Percentiles rank a stretch among this genome's conserved stretches.
Conservation (phyloP, 2,113 vertebrate genomes). For the Sorex fumeus region DNA sequence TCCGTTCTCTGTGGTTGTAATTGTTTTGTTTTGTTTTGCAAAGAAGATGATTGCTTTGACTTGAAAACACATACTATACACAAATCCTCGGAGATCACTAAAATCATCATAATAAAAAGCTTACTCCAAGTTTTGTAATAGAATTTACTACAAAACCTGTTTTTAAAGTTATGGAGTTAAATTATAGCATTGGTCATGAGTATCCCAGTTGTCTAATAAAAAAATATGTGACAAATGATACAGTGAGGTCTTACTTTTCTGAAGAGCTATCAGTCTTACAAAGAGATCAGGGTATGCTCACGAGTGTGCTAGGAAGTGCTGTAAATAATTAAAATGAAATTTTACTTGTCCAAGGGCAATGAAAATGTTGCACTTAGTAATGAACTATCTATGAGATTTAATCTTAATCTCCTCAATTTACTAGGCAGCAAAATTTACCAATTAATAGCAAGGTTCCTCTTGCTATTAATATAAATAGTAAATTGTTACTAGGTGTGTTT, state of each 20-base stretch:
- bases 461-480: constrained; percentile 73
- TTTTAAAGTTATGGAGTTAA: constrained; percentile 13
- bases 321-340: constrained; percentile 46
- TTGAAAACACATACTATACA: too few relatives aligned
- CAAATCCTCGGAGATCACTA: too few relatives aligned
- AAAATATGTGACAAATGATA: neutral
- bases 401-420: constrained; percentile 41
- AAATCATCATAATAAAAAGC: too few relatives aligned
- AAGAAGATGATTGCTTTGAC: too few relatives aligned
- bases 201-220: neutral
- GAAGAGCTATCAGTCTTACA: neutral
- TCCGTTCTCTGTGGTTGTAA: too few relatives aligned
- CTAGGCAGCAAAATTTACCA: constrained; percentile 87
- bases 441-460: constrained; percentile 83
- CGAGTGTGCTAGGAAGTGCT: neutral
- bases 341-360: neutral
- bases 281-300: neutral
- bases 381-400: constrained; percentile 5
- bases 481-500: neutral
- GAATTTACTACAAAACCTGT: neutral
- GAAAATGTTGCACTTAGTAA: constrained; percentile 17
- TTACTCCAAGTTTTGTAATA: neutral
- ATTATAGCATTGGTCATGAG: neutral
- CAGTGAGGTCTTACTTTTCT: neutral
- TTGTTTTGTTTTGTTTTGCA: too few relatives aligned